Conservation (phyloP, 2,888 invertebrate species). For the Tricholauxania praeusta region DNA sequence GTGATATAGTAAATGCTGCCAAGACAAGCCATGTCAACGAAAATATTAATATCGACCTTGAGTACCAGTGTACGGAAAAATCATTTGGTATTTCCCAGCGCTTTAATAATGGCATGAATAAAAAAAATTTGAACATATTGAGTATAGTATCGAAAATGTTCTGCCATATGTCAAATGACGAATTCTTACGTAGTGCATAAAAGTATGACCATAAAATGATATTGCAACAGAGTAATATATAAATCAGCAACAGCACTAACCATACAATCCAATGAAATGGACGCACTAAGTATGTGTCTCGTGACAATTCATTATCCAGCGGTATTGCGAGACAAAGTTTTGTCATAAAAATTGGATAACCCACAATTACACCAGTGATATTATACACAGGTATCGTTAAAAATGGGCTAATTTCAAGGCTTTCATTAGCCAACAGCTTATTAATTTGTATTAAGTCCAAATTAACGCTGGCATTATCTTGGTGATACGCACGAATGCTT, state of each 20-base stretch:
- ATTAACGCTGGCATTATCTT: not conserved
- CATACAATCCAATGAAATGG: not conserved
- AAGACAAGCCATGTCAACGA: not conserved
- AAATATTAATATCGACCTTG: not conserved
- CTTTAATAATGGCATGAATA: too few species aligned
- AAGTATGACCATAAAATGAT: too few species aligned
- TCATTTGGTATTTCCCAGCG: not conserved
- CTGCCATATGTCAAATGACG: not conserved
- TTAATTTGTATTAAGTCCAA: not conserved
- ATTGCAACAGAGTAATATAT: not conserved
- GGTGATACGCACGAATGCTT: not conserved
- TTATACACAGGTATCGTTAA: not conserved
- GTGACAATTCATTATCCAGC: constrained; percentile 8
- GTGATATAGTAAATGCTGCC: not conserved
- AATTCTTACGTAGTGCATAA: too few species aligned
- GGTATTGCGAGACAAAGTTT: constrained; percentile 20
- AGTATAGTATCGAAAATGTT: too few species aligned
- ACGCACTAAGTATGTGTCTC: not conserved
- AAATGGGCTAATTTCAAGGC: constrained; percentile 30
- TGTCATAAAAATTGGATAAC: constrained; percentile 5
- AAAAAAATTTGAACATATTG: not conserved
- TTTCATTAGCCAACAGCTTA: not conserved
- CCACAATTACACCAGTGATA: not conserved
- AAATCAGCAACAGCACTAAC: not conserved
- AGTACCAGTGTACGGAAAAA: not conserved